Conservation (phyloP, 2,113 vertebrate genomes). For the Myrmecobius fasciatus region DNA sequence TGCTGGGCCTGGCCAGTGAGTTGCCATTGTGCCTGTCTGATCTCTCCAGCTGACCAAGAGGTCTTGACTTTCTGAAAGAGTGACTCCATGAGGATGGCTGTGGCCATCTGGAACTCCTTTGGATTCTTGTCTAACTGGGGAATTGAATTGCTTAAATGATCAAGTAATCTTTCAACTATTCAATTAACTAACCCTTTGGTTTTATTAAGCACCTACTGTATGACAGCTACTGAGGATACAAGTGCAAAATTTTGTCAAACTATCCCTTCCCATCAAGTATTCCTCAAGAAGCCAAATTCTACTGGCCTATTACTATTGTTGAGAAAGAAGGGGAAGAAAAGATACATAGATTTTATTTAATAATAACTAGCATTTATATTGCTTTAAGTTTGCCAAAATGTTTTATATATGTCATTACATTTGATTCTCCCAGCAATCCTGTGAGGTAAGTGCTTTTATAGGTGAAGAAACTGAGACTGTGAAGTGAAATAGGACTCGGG, state of each 20-base stretch:
- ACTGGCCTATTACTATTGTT: background rate
- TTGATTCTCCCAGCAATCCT: background rate
- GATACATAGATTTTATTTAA: background rate
- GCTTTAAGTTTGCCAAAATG: background rate
- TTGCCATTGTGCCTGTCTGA: constrained; percentile 53
- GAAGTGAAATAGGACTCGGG: background rate
- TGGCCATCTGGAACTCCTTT: background rate
- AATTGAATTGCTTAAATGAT: no score
- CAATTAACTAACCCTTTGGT: background rate
- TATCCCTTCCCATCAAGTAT: background rate
- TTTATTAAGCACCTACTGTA: background rate
- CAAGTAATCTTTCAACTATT: background rate
- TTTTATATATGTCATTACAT: background rate
- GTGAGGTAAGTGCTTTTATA: background rate
- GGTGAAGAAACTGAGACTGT: background rate
- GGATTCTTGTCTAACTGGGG: accelerated
- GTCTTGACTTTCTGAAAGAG: background rate
- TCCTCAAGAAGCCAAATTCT: background rate
- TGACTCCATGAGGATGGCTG: background rate
- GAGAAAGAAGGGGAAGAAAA: background rate
- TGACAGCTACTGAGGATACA: background rate
- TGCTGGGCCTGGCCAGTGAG: background rate
- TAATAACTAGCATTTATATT: background rate
- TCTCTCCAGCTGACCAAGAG: background rate
- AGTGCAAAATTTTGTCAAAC: background rate